phyloP scores from a whole-genome alignment of 2,113 vertebrate genomes.

The Actenoides lindsayi region DNA sequence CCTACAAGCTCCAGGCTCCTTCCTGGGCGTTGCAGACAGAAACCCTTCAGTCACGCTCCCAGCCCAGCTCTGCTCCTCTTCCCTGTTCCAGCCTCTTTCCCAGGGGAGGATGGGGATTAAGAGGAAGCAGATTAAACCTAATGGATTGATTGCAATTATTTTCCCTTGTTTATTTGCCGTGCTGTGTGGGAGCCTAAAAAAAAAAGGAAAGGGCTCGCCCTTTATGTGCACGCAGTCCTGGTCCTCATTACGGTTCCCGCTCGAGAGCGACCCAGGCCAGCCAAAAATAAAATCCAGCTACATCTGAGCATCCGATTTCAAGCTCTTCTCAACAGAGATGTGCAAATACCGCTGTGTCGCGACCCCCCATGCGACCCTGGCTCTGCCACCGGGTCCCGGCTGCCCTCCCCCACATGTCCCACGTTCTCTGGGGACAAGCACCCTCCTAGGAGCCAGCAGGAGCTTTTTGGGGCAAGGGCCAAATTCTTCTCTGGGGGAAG shows the following conservation, averaged over 20 bases:
- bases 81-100: neutral
- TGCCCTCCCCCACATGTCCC: neutral
- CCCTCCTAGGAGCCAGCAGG: neutral
- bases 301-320: neutral
- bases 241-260: neutral
- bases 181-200: neutral
- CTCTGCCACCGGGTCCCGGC: neutral
- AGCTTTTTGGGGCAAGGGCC: too few relatives aligned
- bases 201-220: neutral
- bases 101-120: slow-evolving; percentile 29
- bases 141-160: slow-evolving; percentile 42
- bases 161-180: slow-evolving; percentile 11
- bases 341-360: neutral
- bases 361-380: neutral
- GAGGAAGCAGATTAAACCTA: slow-evolving; percentile 50
- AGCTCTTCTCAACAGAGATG: neutral
- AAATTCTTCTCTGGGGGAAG: too few relatives aligned
- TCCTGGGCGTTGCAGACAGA: neutral
- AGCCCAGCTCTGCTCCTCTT: neutral
- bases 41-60: neutral
- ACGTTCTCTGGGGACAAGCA: fast-evolving
- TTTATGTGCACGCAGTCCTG: neutral
- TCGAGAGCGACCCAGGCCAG: neutral
- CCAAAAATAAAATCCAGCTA: neutral
- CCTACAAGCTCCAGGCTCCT: neutral